These are phyloP conservation scores for Trichonephila inaurata DNA, from an alignment of 1,140 invertebrate species.

Conservation along the genomic window DNA sequence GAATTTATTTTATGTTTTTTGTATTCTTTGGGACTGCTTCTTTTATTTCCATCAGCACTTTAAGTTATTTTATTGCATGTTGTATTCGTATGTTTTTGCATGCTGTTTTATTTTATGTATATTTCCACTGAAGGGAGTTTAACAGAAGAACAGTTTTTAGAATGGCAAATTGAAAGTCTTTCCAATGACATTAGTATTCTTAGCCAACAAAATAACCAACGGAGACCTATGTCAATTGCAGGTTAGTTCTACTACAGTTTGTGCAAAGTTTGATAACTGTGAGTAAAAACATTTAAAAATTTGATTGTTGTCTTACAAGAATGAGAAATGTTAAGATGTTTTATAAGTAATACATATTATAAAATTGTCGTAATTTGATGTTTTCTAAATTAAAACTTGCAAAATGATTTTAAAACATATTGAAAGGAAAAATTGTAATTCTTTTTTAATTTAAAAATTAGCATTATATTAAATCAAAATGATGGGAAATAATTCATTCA, in stretches of 20 bases:
- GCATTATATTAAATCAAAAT: no score
- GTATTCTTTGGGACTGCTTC: not conserved
- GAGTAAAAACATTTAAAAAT: no score
- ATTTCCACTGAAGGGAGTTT: slow-evolving; percentile 56
- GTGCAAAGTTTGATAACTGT: no score
- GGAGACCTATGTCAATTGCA: slow-evolving; percentile 73
- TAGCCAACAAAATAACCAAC: slow-evolving; percentile 34
- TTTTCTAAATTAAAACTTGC: no score
- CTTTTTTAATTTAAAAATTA: no score
- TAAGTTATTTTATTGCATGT: slow-evolving; percentile 37
- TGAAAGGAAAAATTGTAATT: no score
- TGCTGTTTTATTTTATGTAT: slow-evolving; percentile 46
- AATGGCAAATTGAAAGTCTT: slow-evolving; percentile 67
- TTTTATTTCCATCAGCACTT: not conserved
- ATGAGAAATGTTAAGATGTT: no score
- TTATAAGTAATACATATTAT: no score
- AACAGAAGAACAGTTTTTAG: slow-evolving; percentile 62
- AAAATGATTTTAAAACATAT: no score
- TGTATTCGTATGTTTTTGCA: slow-evolving; percentile 11
- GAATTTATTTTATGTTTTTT: not conserved
- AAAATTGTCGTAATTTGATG: no score
- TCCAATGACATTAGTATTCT: not conserved
- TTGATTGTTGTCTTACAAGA: no score
- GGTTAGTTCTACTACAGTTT: slow-evolving; percentile 55
- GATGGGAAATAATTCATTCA: no score